Evolutionary conservation across 1,140 invertebrate genomes (phyloP).

Genomic region (Papilio polytes): DNA sequence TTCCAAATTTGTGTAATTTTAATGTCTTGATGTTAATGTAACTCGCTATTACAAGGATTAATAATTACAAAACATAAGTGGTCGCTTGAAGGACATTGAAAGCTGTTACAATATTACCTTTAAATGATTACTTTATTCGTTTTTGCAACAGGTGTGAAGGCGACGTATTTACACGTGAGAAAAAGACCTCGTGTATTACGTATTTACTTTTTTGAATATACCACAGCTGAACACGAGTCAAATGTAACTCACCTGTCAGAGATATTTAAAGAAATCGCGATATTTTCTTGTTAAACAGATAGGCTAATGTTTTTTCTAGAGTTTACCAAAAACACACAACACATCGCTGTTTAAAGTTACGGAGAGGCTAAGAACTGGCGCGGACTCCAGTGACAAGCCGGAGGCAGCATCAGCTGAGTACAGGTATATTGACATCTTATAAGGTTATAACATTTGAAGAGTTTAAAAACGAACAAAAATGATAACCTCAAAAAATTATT

Average conservation of each 20-base stretch:
- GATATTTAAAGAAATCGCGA: no score
- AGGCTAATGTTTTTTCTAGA: no score
- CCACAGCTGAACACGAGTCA: neutral
- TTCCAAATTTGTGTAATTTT: neutral
- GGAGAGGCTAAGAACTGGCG: no score
- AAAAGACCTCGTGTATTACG: neutral
- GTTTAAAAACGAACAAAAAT: no score
- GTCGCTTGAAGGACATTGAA: constrained; percentile 21
- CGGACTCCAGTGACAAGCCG: no score
- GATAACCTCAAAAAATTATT: no score
- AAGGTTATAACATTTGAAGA: no score
- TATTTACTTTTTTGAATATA: neutral
- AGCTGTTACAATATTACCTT: constrained; percentile 24
- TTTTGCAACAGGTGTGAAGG: neutral
- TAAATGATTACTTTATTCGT: constrained; percentile 10
- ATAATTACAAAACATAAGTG: neutral
- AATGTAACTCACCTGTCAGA: neutral
- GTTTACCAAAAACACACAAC: no score
- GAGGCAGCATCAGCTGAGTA: no score
- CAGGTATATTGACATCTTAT: no score
- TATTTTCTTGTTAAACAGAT: no score
- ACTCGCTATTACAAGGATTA: neutral
- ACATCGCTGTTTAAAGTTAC: no score
- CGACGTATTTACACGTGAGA: neutral
- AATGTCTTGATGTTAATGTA: neutral